Percentiles rank a stretch among this genome's conserved stretches.
Conservation (phyloP, 2,113 vertebrate genomes). For the Lathamus discolor region DNA sequence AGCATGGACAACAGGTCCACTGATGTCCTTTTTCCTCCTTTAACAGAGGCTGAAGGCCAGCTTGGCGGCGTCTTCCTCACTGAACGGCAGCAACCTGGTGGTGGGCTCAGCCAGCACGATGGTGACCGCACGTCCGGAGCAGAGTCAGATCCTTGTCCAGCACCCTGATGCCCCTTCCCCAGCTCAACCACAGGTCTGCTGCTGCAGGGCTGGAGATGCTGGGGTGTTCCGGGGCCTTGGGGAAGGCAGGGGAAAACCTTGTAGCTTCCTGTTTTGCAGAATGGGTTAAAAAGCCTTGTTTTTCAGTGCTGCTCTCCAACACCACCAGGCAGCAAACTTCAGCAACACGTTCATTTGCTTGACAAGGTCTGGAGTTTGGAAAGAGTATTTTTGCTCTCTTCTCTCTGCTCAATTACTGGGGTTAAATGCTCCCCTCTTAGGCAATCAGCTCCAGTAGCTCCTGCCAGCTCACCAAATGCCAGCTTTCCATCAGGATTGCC, state of each 20-base stretch:
- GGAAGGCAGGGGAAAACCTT: background rate
- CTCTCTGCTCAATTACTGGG: background rate
- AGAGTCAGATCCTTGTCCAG: slow-evolving; percentile 89
- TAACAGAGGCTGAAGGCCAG: slow-evolving; percentile 92
- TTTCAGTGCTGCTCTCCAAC: background rate
- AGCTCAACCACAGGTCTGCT: slow-evolving; percentile 91
- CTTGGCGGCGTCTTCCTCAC: slow-evolving; percentile 83
- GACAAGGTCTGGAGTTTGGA: background rate
- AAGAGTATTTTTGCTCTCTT: background rate
- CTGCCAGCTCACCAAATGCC: slow-evolving; percentile 36
- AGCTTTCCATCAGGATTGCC: slow-evolving; percentile 28
- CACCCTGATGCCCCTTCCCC: slow-evolving; percentile 94
- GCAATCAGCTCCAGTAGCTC: background rate
- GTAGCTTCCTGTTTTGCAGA: rapidly evolving
- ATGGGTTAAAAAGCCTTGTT: background rate
- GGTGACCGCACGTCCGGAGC: slow-evolving; percentile 89
- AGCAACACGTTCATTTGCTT: background rate
- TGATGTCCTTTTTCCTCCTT: background rate
- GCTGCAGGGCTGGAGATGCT: background rate
- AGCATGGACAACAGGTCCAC: rapidly evolving
- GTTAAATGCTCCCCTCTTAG: background rate
- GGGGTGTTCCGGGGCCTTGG: background rate
- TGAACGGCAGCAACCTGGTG: slow-evolving; percentile 79
- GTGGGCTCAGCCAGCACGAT: slow-evolving; percentile 87
- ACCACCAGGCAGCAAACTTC: background rate